phyloP scores from a whole-genome alignment of 2,113 vertebrate genomes.

The Lepisosteus oculatus region DNA sequence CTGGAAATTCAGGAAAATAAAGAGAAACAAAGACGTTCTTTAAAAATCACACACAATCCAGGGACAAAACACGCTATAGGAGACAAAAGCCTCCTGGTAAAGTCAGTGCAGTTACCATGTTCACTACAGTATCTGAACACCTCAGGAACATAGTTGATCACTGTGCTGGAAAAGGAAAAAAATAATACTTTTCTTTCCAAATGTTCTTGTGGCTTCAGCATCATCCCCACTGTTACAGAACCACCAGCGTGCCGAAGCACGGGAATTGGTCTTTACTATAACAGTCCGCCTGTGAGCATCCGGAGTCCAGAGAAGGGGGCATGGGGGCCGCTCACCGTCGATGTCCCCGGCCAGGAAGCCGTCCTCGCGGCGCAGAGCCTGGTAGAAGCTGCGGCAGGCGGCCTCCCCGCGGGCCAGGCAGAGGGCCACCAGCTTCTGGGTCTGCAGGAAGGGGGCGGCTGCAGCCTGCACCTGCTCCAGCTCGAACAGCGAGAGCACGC shows the following conservation, averaged over 20 bases:
- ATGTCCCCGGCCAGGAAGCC: slow-evolving; percentile 37
- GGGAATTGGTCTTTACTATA: background rate
- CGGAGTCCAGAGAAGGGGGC: background rate
- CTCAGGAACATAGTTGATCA: too few species aligned
- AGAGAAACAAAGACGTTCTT: too few species aligned
- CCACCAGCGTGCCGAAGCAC: background rate
- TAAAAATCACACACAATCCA: too few species aligned
- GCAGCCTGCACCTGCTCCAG: slow-evolving; percentile 41
- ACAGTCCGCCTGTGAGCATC: background rate
- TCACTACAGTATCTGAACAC: too few species aligned
- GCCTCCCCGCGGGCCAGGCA: slow-evolving; percentile 47
- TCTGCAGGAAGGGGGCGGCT: slow-evolving; percentile 34
- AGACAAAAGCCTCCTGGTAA: too few species aligned
- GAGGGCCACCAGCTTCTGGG: slow-evolving; percentile 33
- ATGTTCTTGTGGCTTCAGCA: too few species aligned
- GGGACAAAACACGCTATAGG: too few species aligned
- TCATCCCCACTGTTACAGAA: background rate
- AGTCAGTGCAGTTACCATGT: too few species aligned
- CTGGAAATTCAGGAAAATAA: too few species aligned
- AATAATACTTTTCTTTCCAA: too few species aligned
- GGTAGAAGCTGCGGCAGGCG: slow-evolving; percentile 42
- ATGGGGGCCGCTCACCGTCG: slow-evolving; percentile 15
- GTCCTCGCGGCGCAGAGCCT: slow-evolving; percentile 41
- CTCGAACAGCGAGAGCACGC: slow-evolving; percentile 43
- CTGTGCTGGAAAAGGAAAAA: too few species aligned